Conservation (phyloP, 2,113 vertebrate species). For the Carassius gibelio region DNA sequence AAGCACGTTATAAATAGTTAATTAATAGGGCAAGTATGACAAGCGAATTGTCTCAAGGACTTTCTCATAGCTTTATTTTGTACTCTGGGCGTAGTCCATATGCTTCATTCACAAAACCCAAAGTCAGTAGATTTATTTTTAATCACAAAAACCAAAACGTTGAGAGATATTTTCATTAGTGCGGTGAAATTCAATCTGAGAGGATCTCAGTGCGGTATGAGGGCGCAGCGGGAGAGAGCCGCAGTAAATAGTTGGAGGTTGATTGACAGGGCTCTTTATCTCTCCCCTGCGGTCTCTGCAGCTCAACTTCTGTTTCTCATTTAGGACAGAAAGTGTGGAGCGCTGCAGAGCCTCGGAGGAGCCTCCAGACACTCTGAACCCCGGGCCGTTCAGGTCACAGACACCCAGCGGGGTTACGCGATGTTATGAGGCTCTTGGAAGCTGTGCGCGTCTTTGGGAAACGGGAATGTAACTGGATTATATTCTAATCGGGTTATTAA, state of each 20-base stretch:
- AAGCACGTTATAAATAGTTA: no score
- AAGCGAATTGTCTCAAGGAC: no score
- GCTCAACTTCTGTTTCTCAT: conserved; percentile 48
- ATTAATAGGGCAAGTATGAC: no score
- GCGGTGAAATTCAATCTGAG: not conserved
- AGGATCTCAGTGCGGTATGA: not conserved
- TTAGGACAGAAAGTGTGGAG: not conserved
- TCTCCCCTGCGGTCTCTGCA: conserved; percentile 6
- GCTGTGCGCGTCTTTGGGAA: not conserved
- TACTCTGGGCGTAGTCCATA: not conserved
- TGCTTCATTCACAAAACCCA: not conserved
- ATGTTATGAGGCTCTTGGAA: not conserved
- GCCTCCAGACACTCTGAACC: conserved; percentile 2
- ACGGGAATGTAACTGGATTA: not conserved
- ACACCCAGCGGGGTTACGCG: not conserved
- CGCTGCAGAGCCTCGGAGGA: not conserved
- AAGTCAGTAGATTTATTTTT: not conserved
- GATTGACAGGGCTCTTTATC: conserved; percentile 29
- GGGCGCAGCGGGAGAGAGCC: conserved; percentile 15
- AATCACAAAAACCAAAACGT: not conserved
- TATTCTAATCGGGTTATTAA: not conserved
- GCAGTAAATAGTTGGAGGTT: conserved; percentile 20
- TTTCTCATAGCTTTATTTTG: not conserved
- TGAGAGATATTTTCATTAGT: not conserved
- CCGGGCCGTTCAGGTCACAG: conserved; percentile 7